Percentiles rank a stretch among this genome's conserved stretches.
Evolutionary conservation across 2,113 vertebrate genomes (phyloP).

Genomic region (Rynchops niger): DNA sequence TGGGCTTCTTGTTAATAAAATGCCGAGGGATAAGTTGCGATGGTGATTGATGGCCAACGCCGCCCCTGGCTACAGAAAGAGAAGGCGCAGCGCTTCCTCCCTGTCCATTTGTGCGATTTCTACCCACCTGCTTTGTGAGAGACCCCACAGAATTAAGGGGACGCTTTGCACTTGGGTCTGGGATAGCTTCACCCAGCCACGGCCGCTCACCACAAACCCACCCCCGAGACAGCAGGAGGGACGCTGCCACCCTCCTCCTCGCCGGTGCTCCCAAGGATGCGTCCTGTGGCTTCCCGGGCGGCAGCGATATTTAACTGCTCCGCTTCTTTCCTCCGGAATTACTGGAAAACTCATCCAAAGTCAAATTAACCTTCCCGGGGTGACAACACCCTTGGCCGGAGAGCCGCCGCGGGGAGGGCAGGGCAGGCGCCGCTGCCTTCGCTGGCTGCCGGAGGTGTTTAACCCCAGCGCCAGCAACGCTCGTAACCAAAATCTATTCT

Average conservation of each 20-base stretch:
- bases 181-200: neutral
- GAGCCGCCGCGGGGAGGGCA: accelerated
- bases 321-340: neutral
- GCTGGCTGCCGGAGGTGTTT: accelerated
- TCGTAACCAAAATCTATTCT: accelerated
- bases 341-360: neutral
- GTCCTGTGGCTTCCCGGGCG: accelerated
- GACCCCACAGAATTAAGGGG: accelerated
- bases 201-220: neutral
- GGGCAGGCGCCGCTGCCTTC: accelerated
- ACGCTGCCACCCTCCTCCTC: neutral
- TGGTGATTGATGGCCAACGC: neutral
- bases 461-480: accelerated
- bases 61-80: neutral
- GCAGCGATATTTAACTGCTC: neutral
- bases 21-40: neutral
- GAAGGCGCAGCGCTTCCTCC: neutral
- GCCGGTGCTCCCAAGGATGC: accelerated
- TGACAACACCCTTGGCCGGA: neutral
- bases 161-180: neutral
- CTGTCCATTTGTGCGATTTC: neutral
- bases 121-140: neutral
- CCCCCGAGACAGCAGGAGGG: neutral
- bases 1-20: constrained; percentile 7
- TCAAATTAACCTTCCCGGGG: neutral